Percentiles rank a stretch among this genome's conserved stretches.
These are phyloP conservation scores for Pontoporia blainvillei DNA, from an alignment of 2,113 vertebrate genomes.

Conservation along the genomic window DNA sequence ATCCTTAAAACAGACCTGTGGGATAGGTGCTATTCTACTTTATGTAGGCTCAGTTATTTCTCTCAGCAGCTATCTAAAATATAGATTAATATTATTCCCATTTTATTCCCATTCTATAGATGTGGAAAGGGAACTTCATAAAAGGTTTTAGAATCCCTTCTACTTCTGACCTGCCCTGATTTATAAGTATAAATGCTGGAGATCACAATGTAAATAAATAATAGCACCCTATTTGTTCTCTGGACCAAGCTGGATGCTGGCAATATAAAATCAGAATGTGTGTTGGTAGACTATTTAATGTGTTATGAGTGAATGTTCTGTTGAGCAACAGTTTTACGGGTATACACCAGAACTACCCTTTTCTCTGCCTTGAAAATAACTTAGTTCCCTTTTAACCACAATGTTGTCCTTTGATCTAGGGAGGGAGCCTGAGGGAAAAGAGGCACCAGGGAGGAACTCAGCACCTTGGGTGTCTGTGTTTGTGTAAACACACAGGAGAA, in stretches of 20 bases:
- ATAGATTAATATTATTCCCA: not conserved
- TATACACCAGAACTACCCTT: not conserved
- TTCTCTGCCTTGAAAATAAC: not conserved
- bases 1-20: not conserved
- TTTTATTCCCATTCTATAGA: not conserved
- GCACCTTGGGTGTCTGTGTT: not conserved
- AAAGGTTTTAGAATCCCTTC: not conserved
- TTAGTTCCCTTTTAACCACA: not conserved
- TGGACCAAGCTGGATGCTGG: not conserved
- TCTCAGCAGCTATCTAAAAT: not conserved
- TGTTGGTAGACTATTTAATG: not conserved
- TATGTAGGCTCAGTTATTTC: not conserved
- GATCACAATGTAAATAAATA: not conserved
- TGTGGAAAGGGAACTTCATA: not conserved
- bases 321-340: not conserved
- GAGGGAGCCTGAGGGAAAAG: not conserved
- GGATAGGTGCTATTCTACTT: not conserved
- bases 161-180: not conserved
- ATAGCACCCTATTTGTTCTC: not conserved
- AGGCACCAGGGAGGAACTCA: not conserved
- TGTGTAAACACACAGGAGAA: not conserved
- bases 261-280: not conserved
- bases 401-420: slow-evolving; percentile 32
- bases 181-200: not conserved
- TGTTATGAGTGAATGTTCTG: not conserved